phyloP scores from a whole-genome alignment of 2,113 vertebrate species.

The Datnioides undecimradiatus region DNA sequence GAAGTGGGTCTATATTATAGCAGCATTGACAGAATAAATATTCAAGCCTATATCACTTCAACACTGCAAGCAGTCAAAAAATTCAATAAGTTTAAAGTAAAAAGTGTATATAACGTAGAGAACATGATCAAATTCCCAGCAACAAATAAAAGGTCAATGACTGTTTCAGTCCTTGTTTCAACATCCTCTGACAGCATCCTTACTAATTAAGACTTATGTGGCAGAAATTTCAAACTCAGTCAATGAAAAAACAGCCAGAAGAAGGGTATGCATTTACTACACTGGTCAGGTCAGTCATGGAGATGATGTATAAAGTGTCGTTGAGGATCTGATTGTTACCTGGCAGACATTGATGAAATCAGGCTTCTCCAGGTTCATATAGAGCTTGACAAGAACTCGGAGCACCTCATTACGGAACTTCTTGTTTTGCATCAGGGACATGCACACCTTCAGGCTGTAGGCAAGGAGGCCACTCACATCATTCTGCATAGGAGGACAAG shows the following conservation, averaged over 20 bases:
- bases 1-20: not conserved
- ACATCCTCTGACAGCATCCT: too few species aligned
- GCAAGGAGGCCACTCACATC: slow-evolving; percentile 97
- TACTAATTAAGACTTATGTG: not conserved
- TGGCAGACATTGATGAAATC: slow-evolving; percentile 99
- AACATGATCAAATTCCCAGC: not conserved
- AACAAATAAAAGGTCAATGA: not conserved
- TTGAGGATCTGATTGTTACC: slow-evolving; percentile 79
- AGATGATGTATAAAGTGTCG: not conserved
- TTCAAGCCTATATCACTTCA: not conserved
- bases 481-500: slow-evolving; percentile 83
- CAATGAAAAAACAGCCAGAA: not conserved
- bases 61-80: not conserved
- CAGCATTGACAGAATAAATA: not conserved
- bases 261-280: not conserved
- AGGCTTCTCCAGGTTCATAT: slow-evolving; percentile 99
- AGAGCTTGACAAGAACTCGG: slow-evolving; percentile 96
- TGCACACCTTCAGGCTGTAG: slow-evolving; percentile 99
- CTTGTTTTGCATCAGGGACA: slow-evolving; percentile 99
- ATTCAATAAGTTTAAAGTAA: not conserved
- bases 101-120: not conserved
- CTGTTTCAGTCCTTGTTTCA: too few species aligned
- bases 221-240: not conserved
- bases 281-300: not conserved
- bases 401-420: slow-evolving; percentile 97